These are phyloP conservation scores for Synergus umbraculus DNA, from an alignment of 2,888 invertebrate genomes.

Conservation along the genomic window DNA sequence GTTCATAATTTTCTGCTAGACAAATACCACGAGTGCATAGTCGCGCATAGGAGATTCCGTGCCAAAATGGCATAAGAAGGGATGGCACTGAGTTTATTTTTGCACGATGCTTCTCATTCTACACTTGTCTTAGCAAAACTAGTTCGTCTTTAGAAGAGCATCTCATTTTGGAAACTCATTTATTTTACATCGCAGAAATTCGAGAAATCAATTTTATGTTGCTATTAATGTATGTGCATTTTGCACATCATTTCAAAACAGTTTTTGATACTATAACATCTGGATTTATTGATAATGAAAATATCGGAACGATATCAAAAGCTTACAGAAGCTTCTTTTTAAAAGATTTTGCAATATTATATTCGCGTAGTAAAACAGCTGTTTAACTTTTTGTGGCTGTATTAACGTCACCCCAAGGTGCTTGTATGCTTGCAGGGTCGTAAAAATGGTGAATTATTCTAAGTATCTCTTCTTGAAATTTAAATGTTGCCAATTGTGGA, in stretches of 20 bases:
- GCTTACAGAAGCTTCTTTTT: neutral
- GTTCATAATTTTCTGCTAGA: constrained; percentile 26
- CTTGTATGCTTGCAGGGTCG: neutral
- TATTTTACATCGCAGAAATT: neutral
- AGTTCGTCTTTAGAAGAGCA: neutral
- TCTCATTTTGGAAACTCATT: constrained; percentile 19
- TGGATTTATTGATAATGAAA: too few species aligned
- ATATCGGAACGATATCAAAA: neutral
- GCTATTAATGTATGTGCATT: too few species aligned
- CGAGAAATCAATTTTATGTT: neutral
- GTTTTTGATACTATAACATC: too few species aligned
- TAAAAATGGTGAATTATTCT: constrained; percentile 14
- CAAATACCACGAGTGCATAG: constrained; percentile 31
- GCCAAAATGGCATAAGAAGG: constrained; percentile 36
- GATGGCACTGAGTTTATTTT: constrained; percentile 41
- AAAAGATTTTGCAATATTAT: neutral
- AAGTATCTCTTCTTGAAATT: neutral
- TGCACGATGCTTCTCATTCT: constrained; percentile 32
- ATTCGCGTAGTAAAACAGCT: neutral
- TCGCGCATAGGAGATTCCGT: constrained; percentile 9
- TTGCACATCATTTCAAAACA: too few species aligned
- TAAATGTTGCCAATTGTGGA: neutral
- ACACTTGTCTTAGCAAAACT: neutral
- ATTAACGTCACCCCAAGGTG: neutral
- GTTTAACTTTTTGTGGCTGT: neutral